Percentiles rank a stretch among this genome's conserved stretches.
Conservation (phyloP, 2,888 invertebrate species). For the Eupithecia tripunctaria region DNA sequence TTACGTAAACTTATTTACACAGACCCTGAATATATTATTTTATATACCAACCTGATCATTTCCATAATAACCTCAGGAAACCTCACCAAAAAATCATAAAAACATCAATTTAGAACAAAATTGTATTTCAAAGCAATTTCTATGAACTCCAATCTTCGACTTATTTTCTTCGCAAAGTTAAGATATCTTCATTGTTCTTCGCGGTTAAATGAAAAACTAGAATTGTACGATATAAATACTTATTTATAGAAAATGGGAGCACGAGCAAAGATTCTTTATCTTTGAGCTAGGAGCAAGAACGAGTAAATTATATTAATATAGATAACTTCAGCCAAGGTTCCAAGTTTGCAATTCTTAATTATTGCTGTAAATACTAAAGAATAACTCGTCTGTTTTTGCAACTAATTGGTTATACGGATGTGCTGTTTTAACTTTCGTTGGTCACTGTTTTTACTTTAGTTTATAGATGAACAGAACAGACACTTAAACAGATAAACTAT, state of each 20-base stretch:
- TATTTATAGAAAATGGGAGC: neutral
- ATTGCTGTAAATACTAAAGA: neutral
- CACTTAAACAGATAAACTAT: no score
- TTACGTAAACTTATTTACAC: no score
- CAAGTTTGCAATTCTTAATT: neutral
- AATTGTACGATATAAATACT: constrained; percentile 34
- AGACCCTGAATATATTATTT: neutral
- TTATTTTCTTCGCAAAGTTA: constrained; percentile 17
- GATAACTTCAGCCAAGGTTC: neutral
- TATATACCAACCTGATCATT: neutral
- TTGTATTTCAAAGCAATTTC: constrained; percentile 17
- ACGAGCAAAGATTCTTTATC: constrained; percentile 17
- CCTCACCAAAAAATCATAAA: neutral
- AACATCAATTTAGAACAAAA: constrained; percentile 7
- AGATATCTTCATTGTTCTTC: constrained; percentile 20
- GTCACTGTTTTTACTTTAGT: neutral
- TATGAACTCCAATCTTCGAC: constrained; percentile 25
- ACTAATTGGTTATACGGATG: neutral
- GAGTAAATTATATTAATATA: neutral
- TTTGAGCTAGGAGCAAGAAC: constrained; percentile 43
- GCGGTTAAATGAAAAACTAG: constrained; percentile 42
- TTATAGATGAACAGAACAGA: no score
- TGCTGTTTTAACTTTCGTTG: neutral
- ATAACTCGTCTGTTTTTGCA: neutral
- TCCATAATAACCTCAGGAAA: neutral